These are phyloP conservation scores for Peromyscus maniculatus DNA, from an alignment of 2,113 vertebrate species.

Conservation along the genomic window DNA sequence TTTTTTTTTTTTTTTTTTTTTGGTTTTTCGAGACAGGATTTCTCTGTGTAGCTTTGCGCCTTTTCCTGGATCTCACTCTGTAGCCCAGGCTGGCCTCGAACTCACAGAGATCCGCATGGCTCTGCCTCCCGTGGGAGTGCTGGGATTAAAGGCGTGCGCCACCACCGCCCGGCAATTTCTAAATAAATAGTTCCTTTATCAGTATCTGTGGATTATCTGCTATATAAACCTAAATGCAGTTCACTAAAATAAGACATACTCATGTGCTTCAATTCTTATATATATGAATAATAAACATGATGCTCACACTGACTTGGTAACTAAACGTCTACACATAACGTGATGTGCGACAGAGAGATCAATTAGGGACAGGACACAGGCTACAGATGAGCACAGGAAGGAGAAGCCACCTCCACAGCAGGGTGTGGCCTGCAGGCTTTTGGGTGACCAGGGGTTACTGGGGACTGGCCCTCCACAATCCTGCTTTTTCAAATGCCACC, in stretches of 20 bases:
- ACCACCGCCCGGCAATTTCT: no score
- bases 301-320: background rate
- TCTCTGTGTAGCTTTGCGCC: no score
- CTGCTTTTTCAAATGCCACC: background rate
- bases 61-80: no score
- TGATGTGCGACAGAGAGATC: background rate
- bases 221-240: background rate
- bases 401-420: background rate
- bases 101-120: no score
- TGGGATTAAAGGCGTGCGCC: no score
- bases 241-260: background rate
- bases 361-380: background rate
- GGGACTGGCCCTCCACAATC: background rate
- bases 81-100: no score
- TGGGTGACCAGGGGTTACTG: background rate
- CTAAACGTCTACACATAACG: background rate
- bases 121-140: no score
- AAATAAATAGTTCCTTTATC: no score
- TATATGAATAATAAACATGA: background rate
- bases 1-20: no score
- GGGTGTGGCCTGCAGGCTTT: background rate
- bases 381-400: background rate
- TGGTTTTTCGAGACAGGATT: no score
- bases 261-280: background rate
- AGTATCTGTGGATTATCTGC: no score